Evolutionary conservation across 2,888 invertebrate genomes (phyloP).

Genomic region (Itoplectis maculator): DNA sequence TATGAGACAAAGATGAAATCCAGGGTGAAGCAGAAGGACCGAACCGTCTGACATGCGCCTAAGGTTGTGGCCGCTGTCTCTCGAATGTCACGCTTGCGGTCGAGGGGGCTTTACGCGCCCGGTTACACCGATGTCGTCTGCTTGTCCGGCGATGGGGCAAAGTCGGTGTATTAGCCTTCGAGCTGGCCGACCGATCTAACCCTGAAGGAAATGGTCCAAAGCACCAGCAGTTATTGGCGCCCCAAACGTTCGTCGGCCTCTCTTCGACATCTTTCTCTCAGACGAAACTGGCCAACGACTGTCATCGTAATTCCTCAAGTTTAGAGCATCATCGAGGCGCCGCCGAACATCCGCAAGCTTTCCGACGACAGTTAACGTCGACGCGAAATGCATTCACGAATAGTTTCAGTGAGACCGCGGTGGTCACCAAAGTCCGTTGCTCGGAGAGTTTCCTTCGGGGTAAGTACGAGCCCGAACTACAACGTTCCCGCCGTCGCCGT

Average conservation of each 20-base stretch:
- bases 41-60: slow-evolving; percentile 24
- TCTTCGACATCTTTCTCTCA: not conserved
- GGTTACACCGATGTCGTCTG: slow-evolving; percentile 37
- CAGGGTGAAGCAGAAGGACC: not conserved
- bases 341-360: not conserved
- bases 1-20: slow-evolving; percentile 3
- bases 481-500: not conserved
- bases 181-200: not conserved
- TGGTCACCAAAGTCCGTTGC: slow-evolving; percentile 39
- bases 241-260: not conserved
- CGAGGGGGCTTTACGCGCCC: slow-evolving; percentile 42
- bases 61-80: slow-evolving; percentile 18
- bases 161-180: not conserved
- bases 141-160: slow-evolving; percentile 18
- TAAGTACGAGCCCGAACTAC: not conserved
- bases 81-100: slow-evolving; percentile 54
- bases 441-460: slow-evolving; percentile 23
- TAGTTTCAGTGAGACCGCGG: slow-evolving; percentile 45
- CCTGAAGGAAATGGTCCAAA: not conserved
- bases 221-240: slow-evolving; percentile 10
- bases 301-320: not conserved
- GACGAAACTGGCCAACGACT: slow-evolving; percentile 3
- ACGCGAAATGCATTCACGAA: slow-evolving; percentile 43
- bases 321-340: slow-evolving; percentile 20
- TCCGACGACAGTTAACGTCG: slow-evolving; percentile 11